These are phyloP conservation scores for Oreohelix idahoensis DNA, from an alignment of 1,140 invertebrate genomes.

Conservation along the genomic window DNA sequence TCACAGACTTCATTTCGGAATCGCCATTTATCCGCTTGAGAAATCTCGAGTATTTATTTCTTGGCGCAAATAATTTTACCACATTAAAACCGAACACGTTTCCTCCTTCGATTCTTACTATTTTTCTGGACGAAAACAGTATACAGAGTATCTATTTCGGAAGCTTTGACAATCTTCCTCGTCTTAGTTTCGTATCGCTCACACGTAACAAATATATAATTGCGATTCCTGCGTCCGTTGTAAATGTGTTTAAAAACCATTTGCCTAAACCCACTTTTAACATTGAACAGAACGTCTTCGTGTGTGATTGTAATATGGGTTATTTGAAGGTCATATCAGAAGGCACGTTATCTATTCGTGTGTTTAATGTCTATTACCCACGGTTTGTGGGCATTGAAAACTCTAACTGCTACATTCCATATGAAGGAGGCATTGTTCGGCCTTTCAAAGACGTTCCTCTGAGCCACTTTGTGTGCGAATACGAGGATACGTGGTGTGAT, in stretches of 20 bases:
- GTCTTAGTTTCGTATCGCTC: neutral
- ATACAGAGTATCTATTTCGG: neutral
- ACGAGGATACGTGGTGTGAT: constrained; percentile 28
- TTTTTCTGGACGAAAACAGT: neutral
- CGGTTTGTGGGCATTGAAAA: constrained; percentile 37
- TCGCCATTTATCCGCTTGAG: constrained; percentile 8
- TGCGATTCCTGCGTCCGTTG: neutral
- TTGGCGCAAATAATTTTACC: constrained; percentile 7
- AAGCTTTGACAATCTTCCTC: neutral
- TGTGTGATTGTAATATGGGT: constrained; percentile 53
- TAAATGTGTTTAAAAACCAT: neutral
- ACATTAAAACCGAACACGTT: neutral
- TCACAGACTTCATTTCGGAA: neutral
- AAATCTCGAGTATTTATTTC: neutral
- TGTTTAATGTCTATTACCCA: constrained; percentile 28
- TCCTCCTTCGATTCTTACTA: neutral
- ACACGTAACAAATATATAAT: neutral
- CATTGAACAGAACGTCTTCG: constrained; percentile 48
- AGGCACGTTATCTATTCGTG: constrained; percentile 16
- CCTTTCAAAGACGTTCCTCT: constrained; percentile 45
- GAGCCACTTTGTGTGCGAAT: constrained; percentile 51
- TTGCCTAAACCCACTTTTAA: constrained; percentile 43
- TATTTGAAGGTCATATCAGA: constrained; percentile 48
- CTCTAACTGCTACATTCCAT: constrained; percentile 26
- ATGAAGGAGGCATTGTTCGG: neutral